Conservation (phyloP, 2,113 vertebrate genomes). For the Anser brachyrhynchus region DNA sequence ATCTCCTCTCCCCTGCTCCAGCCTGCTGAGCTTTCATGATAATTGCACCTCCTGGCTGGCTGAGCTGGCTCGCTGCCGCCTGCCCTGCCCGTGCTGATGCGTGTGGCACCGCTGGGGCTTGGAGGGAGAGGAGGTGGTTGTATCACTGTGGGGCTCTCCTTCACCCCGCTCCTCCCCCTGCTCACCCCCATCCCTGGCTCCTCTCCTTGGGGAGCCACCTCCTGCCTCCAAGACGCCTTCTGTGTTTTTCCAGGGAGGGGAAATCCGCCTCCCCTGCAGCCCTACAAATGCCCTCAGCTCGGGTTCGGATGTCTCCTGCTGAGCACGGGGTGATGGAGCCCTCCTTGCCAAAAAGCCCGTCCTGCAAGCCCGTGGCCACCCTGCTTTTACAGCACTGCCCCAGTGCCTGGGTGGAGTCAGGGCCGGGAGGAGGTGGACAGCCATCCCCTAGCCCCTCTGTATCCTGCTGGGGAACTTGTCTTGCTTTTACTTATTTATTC, state of each 20-base stretch:
- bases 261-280: background rate
- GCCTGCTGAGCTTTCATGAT: constrained; percentile 55
- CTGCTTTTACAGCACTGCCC: background rate
- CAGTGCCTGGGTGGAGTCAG: background rate
- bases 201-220: background rate
- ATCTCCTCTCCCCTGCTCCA: constrained; percentile 44
- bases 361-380: background rate
- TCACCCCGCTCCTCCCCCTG: background rate
- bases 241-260: background rate
- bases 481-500: background rate
- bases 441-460: background rate
- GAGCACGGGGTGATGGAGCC: background rate
- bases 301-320: background rate
- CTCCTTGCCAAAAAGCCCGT: background rate
- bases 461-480: background rate
- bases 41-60: constrained; percentile 50
- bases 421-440: background rate
- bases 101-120: background rate
- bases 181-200: background rate
- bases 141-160: background rate
- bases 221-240: background rate
- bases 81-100: background rate
- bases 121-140: background rate
- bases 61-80: background rate
- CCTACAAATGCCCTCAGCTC: background rate